These are phyloP conservation scores for Trigoniulus corallinus DNA, from an alignment of 1,140 invertebrate genomes.

Conservation along the genomic window DNA sequence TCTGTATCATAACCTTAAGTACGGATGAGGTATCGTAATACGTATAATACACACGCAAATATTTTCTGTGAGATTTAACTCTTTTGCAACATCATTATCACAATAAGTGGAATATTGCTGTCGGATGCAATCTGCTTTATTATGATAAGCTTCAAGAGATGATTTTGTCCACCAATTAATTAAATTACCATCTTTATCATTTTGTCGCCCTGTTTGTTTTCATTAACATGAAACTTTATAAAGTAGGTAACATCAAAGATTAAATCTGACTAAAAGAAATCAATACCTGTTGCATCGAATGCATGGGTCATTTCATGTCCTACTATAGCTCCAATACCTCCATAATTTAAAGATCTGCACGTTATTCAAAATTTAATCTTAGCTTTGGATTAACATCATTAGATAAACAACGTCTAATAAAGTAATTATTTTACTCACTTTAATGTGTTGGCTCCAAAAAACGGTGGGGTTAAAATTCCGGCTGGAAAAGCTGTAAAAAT, in stretches of 20 bases:
- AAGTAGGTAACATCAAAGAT: neutral
- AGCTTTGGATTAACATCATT: neutral
- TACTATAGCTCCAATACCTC: conserved; percentile 41
- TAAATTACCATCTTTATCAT: conserved; percentile 94
- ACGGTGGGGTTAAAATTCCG: neutral
- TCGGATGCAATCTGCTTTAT: conserved; percentile 82
- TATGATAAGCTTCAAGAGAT: conserved; percentile 74
- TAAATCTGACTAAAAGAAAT: neutral
- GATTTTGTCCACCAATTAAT: conserved; percentile 96
- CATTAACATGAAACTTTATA: neutral
- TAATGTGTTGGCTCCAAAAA: neutral
- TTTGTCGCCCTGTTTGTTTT: conserved; percentile 52
- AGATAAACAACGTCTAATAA: neutral
- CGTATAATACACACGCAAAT: neutral
- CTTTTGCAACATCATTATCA: neutral
- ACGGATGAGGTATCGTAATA: neutral
- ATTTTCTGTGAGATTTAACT: neutral
- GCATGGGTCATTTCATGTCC: conserved; percentile 46
- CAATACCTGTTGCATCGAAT: conserved; percentile 65
- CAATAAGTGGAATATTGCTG: conserved; percentile 53
- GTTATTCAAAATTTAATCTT: neutral
- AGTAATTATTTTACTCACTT: neutral
- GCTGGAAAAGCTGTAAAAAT: neutral
- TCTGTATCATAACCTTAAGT: neutral
- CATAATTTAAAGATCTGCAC: conserved; percentile 36